Base-by-base conservation (phyloP, 1,140 invertebrate species). In the Parasteatoda tepidariorum region DNA sequence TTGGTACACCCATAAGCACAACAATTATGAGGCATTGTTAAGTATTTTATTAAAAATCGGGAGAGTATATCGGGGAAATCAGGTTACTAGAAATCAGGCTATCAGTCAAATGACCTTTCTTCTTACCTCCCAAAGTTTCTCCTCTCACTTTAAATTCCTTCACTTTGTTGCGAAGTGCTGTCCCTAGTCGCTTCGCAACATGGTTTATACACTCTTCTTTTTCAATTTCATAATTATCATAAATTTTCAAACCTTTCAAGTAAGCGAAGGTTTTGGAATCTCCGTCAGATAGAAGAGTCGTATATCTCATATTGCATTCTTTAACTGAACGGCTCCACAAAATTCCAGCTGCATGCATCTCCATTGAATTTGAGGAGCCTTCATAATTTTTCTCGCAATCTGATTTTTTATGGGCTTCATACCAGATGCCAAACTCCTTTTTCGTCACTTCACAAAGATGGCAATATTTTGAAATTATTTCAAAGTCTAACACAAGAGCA, bases 311-410 rank as follows among this genome's bases (percentile, higher is more conserved):
- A n/a, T 24, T 30, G 24, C 30, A 31, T n/a, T 18, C 26, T 28
- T 33, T 9, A 4, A 57, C 28, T 3, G 48, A 74, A 57, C 70
- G 3, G 5, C 31, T 28, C 70, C 70, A 74, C 7, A 74, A 13
- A 6, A 57, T 7, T 11, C 13, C 0, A 3, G 26, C 70, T 30
- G 54, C 48, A 57, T 6, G 15, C 54, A 59, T 59, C 26, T 74
- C 70, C 70, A 74, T 57, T 15, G 3, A 24, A 4, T n/a, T 15
- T 18, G n/a, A 57, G 2, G 70, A 57, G 30, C 41, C 70, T 38
- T 84, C 57, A 59, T 57, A 86, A 41, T 84, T 87, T 41, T 41
- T 41, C 5, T 41, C 38, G 38, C 5, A 13, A 41, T 13, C 13
- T 6, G 38, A 41, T 41, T 4, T 48, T 18, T 38, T 66, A 33